Percentiles rank a stretch among this genome's conserved stretches.
These are phyloP conservation scores for Antechinus stuartii DNA, from an alignment of 2,113 vertebrate genomes.

Conservation along the genomic window DNA sequence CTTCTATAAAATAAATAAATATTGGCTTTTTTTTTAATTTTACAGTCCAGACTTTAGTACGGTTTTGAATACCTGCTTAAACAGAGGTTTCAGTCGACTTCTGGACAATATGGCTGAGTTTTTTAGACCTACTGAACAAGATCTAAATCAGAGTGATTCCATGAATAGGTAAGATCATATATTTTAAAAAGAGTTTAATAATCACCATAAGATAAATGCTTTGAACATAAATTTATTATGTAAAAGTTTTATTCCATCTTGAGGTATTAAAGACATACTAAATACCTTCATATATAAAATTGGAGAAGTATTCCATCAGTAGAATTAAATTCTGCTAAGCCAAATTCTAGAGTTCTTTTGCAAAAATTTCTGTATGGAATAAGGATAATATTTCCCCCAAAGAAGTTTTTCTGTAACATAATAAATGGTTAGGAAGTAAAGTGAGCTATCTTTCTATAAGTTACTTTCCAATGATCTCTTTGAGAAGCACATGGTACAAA, in stretches of 20 bases:
- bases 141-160: constrained; percentile 81
- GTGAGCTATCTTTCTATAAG: constrained; percentile 7
- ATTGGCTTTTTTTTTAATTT: constrained; percentile 48
- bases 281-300: constrained; percentile 31
- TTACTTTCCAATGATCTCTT: constrained; percentile 24
- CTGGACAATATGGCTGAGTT: constrained; percentile 97
- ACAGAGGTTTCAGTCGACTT: constrained; percentile 93
- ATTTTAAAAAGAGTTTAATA: background rate
- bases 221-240: background rate
- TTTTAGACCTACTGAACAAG: constrained; percentile 91
- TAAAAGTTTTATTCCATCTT: constrained; percentile 15
- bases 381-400: constrained; percentile 26
- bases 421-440: constrained; percentile 24
- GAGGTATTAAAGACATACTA: constrained; percentile 7
- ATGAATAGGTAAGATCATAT: constrained; percentile 86
- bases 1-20: constrained; percentile 44
- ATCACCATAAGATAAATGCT: background rate
- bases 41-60: constrained; percentile 93
- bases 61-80: constrained; percentile 91
- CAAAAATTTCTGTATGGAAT: constrained; percentile 34
- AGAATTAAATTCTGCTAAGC: constrained; percentile 36
- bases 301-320: background rate
- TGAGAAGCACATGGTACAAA: background rate
- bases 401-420: constrained; percentile 30
- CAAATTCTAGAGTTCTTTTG: constrained; percentile 7